Conservation (phyloP, 2,113 vertebrate species). For the Boleophthalmus pectinirostris region DNA sequence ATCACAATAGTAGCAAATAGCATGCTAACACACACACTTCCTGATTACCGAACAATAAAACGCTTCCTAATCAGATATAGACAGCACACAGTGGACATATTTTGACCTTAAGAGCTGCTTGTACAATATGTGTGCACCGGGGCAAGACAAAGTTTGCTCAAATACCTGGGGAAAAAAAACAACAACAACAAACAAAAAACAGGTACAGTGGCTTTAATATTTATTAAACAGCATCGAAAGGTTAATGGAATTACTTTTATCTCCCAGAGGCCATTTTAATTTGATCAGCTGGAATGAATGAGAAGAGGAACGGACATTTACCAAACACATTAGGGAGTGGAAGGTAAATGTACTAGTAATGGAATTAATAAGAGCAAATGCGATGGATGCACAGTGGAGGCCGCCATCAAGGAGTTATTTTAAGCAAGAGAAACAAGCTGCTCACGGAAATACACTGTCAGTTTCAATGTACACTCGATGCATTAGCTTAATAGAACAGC, state of each 20-base stretch:
- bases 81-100: too few relatives aligned
- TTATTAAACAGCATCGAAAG: conserved; percentile 11
- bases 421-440: conserved; percentile 1
- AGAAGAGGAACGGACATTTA: conserved; percentile 11
- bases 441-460: not conserved
- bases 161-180: too few relatives aligned
- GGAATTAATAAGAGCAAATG: not conserved
- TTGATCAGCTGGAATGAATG: conserved; percentile 21
- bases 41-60: too few relatives aligned
- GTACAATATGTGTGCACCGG: too few relatives aligned
- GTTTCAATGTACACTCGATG: not conserved
- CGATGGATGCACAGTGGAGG: not conserved
- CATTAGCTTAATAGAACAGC: not conserved
- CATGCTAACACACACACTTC: too few relatives aligned
- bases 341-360: not conserved
- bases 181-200: too few relatives aligned
- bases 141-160: too few relatives aligned
- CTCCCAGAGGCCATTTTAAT: conserved; percentile 14
- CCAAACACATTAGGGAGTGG: not conserved
- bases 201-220: not conserved
- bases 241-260: conserved; percentile 22
- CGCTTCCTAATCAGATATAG: too few relatives aligned
- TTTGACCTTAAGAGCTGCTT: too few relatives aligned
- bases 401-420: conserved; percentile 4
- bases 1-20: too few relatives aligned